Evolutionary conservation across 2,888 invertebrate species (phyloP).

Genomic region (Macaria liturata): DNA sequence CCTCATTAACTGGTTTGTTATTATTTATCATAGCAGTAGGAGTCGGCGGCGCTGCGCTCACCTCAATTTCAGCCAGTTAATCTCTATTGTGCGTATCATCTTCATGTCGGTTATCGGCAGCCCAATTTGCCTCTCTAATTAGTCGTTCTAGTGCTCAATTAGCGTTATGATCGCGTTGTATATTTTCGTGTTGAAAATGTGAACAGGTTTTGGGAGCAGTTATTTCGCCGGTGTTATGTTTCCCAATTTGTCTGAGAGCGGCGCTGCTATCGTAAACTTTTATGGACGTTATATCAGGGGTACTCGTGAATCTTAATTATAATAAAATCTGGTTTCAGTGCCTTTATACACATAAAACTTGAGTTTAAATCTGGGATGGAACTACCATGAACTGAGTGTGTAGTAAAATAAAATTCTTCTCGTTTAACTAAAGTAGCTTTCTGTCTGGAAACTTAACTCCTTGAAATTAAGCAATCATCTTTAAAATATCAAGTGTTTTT

Average conservation of each 20-base stretch:
- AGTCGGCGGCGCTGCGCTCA: conserved; percentile 44
- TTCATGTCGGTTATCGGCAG: conserved; percentile 34
- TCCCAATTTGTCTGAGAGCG: conserved; percentile 40
- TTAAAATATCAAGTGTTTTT: conserved; percentile 24
- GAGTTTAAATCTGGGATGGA: conserved; percentile 39
- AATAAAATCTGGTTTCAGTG: conserved; percentile 42
- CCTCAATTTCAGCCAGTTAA: conserved; percentile 62
- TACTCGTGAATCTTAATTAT: conserved; percentile 44
- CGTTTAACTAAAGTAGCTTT: conserved; percentile 23
- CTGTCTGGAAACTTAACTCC: conserved; percentile 27
- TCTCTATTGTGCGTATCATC: conserved; percentile 59
- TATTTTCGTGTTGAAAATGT: conserved; percentile 32
- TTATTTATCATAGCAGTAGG: conserved; percentile 65
- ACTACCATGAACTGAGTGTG: conserved; percentile 34
- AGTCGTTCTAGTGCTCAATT: conserved; percentile 22
- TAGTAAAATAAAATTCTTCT: conserved; percentile 35
- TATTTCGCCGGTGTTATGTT: conserved; percentile 38
- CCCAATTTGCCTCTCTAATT: conserved; percentile 30
- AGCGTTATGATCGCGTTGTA: conserved; percentile 24
- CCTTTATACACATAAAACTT: conserved; percentile 39
- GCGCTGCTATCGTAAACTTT: conserved; percentile 40
- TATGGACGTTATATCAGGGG: conserved; percentile 41
- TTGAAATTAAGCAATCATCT: conserved; percentile 19
- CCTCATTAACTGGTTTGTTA: conserved; percentile 77
- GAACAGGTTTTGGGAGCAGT: conserved; percentile 35